phyloP scores from a whole-genome alignment of 2,888 invertebrate genomes.

The Pyrochroa serraticornis region DNA sequence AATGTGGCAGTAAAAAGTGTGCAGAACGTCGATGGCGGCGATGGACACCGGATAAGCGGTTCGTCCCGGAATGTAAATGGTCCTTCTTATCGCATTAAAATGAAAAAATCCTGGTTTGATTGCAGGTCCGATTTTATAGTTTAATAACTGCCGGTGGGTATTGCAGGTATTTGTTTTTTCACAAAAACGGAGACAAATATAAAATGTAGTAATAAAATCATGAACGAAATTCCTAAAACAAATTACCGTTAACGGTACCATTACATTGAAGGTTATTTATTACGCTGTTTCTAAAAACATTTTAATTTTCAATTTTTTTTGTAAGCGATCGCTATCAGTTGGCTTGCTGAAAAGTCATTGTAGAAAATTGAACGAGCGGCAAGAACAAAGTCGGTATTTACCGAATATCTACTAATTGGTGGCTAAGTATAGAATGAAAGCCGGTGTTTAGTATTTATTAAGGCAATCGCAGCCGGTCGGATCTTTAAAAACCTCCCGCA shows the following conservation, averaged over 20 bases:
- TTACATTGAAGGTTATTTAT: neutral
- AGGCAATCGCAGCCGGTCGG: conserved; percentile 1
- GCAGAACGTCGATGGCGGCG: too few relatives aligned
- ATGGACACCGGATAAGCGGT: too few relatives aligned
- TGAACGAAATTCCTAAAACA: conserved; percentile 2
- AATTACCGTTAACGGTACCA: conserved; percentile 1
- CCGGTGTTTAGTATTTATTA: conserved; percentile 1
- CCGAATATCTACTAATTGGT: conserved; percentile 34
- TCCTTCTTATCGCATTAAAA: too few relatives aligned
- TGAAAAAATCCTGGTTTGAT: too few relatives aligned
- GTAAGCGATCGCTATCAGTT: conserved; percentile 20
- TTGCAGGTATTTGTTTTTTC: too few relatives aligned
- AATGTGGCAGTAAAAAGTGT: too few relatives aligned
- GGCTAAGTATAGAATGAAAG: conserved; percentile 11
- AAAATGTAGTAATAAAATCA: neutral
- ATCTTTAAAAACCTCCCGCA: neutral
- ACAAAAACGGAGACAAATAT: too few relatives aligned
- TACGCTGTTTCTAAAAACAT: conserved; percentile 5
- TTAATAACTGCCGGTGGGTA: too few relatives aligned
- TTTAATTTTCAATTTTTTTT: conserved; percentile 4
- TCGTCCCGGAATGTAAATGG: too few relatives aligned
- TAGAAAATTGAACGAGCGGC: conserved; percentile 34
- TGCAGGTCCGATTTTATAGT: too few relatives aligned
- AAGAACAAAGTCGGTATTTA: conserved; percentile 32
- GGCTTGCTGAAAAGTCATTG: conserved; percentile 33